phyloP scores from a whole-genome alignment of 2,888 invertebrate genomes.

The Clivina fossor region DNA sequence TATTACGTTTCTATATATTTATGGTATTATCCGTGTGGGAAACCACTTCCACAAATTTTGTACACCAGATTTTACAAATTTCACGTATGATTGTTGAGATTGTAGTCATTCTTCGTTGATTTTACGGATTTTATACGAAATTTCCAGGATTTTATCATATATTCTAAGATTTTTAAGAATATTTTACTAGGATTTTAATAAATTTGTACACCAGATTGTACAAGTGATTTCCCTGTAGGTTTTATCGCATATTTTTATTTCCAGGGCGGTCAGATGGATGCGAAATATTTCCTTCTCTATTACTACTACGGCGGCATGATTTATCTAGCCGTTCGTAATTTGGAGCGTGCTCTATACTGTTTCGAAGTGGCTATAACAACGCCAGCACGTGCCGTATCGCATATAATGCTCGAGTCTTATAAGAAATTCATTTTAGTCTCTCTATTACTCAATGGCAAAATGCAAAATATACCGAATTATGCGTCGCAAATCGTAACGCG shows the following conservation, averaged over 20 bases:
- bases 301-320: conserved; percentile 99
- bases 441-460: conserved; percentile 86
- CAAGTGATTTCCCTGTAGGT: too few relatives aligned
- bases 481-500: conserved; percentile 86
- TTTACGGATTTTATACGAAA: too few relatives aligned
- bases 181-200: background rate
- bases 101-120: too few relatives aligned
- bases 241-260: conserved; percentile 36
- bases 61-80: too few relatives aligned
- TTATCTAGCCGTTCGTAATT: conserved; percentile 90
- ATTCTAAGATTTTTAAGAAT: background rate
- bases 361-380: conserved; percentile 95
- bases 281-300: conserved; percentile 88
- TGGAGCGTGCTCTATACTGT: conserved; percentile 89
- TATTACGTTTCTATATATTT: too few relatives aligned
- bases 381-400: conserved; percentile 92
- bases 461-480: conserved; percentile 79
- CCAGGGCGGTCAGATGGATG: conserved; percentile 75
- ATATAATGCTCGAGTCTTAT: conserved; percentile 96
- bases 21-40: too few relatives aligned
- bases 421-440: conserved; percentile 95
- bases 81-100: too few relatives aligned
- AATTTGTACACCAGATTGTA: background rate
- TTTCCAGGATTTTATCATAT: too few relatives aligned
- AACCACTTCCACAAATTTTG: too few relatives aligned